Evolutionary conservation across 2,113 vertebrate species (phyloP).

Genomic region (Sinocyclocheilus anshuiensis): DNA sequence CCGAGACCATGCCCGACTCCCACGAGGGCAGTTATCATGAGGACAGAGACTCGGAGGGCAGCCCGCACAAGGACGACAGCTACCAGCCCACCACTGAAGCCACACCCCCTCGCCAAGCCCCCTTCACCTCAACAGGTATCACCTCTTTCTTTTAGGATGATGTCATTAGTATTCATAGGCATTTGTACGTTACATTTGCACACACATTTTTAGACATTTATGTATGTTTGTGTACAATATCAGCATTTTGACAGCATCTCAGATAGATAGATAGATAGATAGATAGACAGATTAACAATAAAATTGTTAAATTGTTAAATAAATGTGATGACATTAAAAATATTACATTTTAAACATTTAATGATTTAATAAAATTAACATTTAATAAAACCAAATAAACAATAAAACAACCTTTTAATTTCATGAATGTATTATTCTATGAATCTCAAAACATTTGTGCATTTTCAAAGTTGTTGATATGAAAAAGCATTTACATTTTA

Average conservation of each 20-base stretch:
- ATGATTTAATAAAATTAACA: not conserved
- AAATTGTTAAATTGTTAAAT: not conserved
- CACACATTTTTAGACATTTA: not conserved
- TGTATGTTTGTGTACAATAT: not conserved
- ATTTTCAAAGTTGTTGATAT: too few relatives aligned
- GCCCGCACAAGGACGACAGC: slow-evolving; percentile 77
- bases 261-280: too few relatives aligned
- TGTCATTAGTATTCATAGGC: not conserved
- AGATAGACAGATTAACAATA: not conserved
- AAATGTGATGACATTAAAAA: not conserved
- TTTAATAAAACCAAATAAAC: too few relatives aligned
- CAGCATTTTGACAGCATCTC: not conserved
- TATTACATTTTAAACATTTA: not conserved
- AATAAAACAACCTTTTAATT: not conserved
- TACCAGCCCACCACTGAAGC: slow-evolving; percentile 73
- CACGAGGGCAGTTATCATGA: slow-evolving; percentile 79
- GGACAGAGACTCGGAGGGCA: slow-evolving; percentile 81
- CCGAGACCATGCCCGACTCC: slow-evolving; percentile 66
- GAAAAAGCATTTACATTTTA: not conserved
- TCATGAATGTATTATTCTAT: not conserved
- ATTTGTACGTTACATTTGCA: not conserved
- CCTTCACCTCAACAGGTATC: slow-evolving; percentile 77
- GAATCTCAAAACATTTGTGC: not conserved
- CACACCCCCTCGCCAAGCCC: slow-evolving; percentile 64
- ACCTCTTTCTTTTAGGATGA: not conserved